These are phyloP conservation scores for Drosophila eugracilis DNA, from an alignment of 1,140 invertebrate species.

Conservation along the genomic window DNA sequence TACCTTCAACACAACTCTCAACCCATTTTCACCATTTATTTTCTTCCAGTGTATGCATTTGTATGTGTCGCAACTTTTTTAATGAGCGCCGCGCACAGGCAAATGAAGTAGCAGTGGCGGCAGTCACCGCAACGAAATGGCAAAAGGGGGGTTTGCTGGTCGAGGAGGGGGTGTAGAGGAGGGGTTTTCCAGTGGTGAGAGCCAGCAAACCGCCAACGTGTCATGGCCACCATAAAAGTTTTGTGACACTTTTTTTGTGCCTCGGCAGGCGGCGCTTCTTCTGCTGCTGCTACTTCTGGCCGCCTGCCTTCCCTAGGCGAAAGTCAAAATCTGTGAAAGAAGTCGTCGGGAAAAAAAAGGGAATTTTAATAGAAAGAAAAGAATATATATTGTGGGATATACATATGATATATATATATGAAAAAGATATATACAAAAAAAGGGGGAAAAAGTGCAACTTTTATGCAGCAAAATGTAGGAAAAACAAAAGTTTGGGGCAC, in stretches of 20 bases:
- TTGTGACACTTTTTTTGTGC: constrained; percentile 67
- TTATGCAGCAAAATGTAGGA: constrained; percentile 56
- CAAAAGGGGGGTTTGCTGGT: background rate
- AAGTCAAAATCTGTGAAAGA: constrained; percentile 65
- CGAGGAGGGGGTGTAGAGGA: background rate
- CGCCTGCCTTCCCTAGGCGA: constrained; percentile 50
- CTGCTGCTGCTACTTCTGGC: too few species aligned
- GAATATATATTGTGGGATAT: constrained; percentile 29
- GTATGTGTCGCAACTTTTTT: constrained; percentile 79
- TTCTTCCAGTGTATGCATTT: constrained; percentile 58
- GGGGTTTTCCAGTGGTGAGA: background rate
- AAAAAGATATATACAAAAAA: constrained; percentile 12
- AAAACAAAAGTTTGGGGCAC: constrained; percentile 64
- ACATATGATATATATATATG: background rate
- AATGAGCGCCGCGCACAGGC: constrained; percentile 67
- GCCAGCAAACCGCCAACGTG: constrained; percentile 43
- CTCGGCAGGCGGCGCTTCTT: background rate
- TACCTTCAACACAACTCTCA: background rate
- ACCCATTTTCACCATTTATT: background rate
- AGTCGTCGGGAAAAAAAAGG: constrained; percentile 39
- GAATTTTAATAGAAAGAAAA: constrained; percentile 54
- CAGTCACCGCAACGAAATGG: constrained; percentile 42
- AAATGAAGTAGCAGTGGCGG: constrained; percentile 63
- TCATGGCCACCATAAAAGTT: constrained; percentile 74
- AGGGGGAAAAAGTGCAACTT: constrained; percentile 48